Percentiles rank a stretch among this genome's conserved stretches.
Conservation (phyloP, 2,888 invertebrate genomes). For the Ormyrus labotus region DNA sequence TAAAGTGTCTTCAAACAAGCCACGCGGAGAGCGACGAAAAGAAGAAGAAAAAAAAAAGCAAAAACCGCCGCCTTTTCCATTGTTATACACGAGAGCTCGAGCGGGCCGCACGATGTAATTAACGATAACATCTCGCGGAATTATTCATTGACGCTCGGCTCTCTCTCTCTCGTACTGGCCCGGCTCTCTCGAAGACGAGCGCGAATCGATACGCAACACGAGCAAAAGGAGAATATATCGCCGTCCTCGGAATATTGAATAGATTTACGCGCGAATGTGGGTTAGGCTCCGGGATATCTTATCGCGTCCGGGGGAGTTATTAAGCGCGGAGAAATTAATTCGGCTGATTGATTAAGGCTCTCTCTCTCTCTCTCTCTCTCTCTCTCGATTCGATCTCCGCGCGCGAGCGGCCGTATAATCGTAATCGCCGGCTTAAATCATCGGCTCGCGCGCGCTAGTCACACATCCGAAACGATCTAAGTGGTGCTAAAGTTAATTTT, state of each 20-base stretch:
- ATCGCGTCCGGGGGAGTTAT: conserved; percentile 19
- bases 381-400: background rate
- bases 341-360: conserved; percentile 35
- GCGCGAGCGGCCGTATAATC: conserved; percentile 16
- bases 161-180: background rate
- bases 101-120: conserved; percentile 64
- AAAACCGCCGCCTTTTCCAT: conserved; percentile 19
- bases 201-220: background rate
- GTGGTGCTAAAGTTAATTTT: conserved; percentile 42
- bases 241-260: conserved; percentile 22
- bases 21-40: too few relatives aligned
- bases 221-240: background rate
- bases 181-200: background rate
- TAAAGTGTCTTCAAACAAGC: background rate
- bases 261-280: conserved; percentile 41
- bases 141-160: conserved; percentile 67
- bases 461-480: conserved; percentile 37
- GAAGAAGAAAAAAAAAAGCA: background rate
- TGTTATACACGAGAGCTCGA: conserved; percentile 54
- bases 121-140: conserved; percentile 71
- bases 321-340: conserved; percentile 45
- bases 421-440: conserved; percentile 45
- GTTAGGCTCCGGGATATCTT: conserved; percentile 28
- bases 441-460: conserved; percentile 18
- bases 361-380: too few relatives aligned